phyloP scores from a whole-genome alignment of 2,797 vertebrate genomes.

The Pangasius larnaudii region DNA sequence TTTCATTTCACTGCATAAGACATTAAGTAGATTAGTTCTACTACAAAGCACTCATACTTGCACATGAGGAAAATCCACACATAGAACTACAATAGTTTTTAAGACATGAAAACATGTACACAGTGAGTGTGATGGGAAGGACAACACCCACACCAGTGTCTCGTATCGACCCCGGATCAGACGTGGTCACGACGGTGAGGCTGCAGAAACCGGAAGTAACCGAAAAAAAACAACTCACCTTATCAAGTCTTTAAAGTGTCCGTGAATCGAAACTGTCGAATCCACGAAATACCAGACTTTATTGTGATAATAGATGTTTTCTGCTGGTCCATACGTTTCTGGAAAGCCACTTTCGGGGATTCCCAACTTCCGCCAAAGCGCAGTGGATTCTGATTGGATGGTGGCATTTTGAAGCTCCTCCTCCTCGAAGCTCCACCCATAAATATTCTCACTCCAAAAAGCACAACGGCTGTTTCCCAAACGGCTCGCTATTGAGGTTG shows the following conservation, averaged over 20 bases:
- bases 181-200: background rate
- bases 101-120: background rate
- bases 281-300: background rate
- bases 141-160: constrained; percentile 20
- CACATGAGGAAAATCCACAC: background rate
- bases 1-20: background rate
- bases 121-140: background rate
- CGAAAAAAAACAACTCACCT: constrained; percentile 15
- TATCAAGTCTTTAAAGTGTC: background rate
- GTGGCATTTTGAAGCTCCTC: background rate
- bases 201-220: background rate
- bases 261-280: background rate
- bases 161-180: background rate
- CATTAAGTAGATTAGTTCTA: background rate
- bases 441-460: background rate
- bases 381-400: constrained; percentile 64
- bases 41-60: background rate
- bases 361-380: constrained; percentile 69
- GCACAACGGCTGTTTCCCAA: background rate
- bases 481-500: background rate
- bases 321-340: constrained; percentile 42
- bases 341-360: constrained; percentile 47
- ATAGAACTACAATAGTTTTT: background rate
- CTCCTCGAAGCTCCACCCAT: background rate
- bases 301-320: constrained; percentile 56